phyloP scores from a whole-genome alignment of 2,797 vertebrate species.

The Sciurus carolinensis region DNA sequence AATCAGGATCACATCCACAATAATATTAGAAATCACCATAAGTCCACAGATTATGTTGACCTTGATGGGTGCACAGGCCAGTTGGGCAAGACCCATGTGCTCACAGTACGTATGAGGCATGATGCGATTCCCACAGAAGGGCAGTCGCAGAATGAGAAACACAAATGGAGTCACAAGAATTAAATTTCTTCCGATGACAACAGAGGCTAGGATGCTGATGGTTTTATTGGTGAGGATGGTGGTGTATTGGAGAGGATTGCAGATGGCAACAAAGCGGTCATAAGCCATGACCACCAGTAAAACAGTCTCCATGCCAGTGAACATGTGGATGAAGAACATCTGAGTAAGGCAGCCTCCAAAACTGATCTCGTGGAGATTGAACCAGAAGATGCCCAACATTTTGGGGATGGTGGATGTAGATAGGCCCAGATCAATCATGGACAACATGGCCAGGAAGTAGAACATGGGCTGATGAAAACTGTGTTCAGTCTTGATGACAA shows the following conservation, averaged over 20 bases:
- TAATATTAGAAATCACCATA: conserved; percentile 77
- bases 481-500: conserved; percentile 73
- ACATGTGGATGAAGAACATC: conserved; percentile 88
- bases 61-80: conserved; percentile 76
- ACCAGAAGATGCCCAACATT: conserved; percentile 87
- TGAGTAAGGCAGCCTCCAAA: conserved; percentile 87
- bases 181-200: conserved; percentile 74
- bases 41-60: conserved; percentile 80
- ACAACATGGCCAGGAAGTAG: conserved; percentile 75
- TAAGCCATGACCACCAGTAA: conserved; percentile 91
- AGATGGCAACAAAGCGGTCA: conserved; percentile 91
- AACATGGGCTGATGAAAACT: conserved; percentile 80
- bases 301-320: conserved; percentile 87
- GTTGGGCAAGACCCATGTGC: conserved; percentile 80
- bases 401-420: conserved; percentile 87
- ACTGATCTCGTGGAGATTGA: conserved; percentile 62
- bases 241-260: conserved; percentile 90
- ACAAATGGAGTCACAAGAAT: conserved; percentile 78
- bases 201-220: conserved; percentile 50
- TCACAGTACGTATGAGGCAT: conserved; percentile 82
- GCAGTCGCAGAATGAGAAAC: conserved; percentile 75
- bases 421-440: conserved; percentile 85
- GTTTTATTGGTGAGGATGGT: conserved; percentile 88
- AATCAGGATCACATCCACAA: conserved; percentile 80
- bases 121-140: conserved; percentile 74